A percentile compares a stretch with the other conserved stretches of the same genome.
Evolutionary conservation across 2,888 invertebrate species (phyloP).

Genomic region (Catocala fraxini): DNA sequence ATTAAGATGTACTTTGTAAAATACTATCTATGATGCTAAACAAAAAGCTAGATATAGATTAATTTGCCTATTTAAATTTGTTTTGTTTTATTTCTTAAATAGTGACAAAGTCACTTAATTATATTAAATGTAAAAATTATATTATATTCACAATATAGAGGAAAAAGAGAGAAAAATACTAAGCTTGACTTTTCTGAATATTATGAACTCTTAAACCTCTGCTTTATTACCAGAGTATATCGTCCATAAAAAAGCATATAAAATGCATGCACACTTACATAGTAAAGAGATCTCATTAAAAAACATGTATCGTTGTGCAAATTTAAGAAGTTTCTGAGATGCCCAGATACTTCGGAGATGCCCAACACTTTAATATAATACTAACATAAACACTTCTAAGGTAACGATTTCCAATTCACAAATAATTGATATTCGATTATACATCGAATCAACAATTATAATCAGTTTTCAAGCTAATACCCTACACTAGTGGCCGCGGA

Average conservation of each 20-base stretch:
- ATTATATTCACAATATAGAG: neutral
- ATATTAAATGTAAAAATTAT: neutral
- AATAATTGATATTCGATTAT: neutral
- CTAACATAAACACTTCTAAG: no score
- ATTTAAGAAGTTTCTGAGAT: constrained; percentile 2
- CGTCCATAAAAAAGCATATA: constrained; percentile 13
- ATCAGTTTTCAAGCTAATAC: neutral
- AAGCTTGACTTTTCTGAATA: constrained; percentile 17
- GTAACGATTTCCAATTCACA: no score
- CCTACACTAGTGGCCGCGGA: constrained; percentile 38
- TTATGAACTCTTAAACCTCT: constrained; percentile 16
- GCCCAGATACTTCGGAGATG: neutral
- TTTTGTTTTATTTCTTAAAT: no score
- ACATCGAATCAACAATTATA: neutral
- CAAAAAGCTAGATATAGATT: no score
- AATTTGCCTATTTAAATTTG: no score
- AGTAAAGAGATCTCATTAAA: constrained; percentile 15
- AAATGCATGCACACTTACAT: constrained; percentile 1
- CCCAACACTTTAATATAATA: no score
- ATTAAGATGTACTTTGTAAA: no score
- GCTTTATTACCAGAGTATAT: constrained; percentile 20
- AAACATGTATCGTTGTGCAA: constrained; percentile 5
- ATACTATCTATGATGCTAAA: no score
- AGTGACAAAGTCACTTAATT: neutral
- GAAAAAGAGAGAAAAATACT: constrained; percentile 7